Evolutionary conservation across 2,113 vertebrate genomes (phyloP), one percentile per base, ranked within the genome.

Genomic region (Salvator merianae): DNA sequence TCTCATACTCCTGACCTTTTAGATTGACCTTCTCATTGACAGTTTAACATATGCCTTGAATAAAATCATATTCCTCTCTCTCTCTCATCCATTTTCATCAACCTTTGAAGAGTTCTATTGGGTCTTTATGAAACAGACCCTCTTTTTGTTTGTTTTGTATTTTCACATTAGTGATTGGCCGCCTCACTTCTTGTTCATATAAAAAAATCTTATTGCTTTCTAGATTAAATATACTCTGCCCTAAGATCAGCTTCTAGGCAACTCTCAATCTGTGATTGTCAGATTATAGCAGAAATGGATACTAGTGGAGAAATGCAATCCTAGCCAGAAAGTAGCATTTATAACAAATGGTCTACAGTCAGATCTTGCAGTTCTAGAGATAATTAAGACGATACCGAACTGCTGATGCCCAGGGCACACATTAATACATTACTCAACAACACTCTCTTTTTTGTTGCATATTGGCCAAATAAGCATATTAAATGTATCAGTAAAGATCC

Each of bases 241-340:
- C 3, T 30, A 7, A 30, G 26, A 18, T 40, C 30, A 1, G 73
- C n/a, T 74, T 85, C 24, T 0, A 4, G 7, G 0, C 59, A 24
- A 77, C 38, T 47, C 1, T 0, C 0, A 1, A 40, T 6, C 0
- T 0, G 74, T 47, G 63, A 9, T 47, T 47, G 5, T 47, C 43
- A 47, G 43, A 47, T 47, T 47, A 47, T 47, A 70, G 84, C 24
- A 63, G 38, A 70, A 40, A 0, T 38, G n/a, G 55, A 30, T 7
- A 8, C 10, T 26, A 28, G 75, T 77, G 50, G 32, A 16, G 47
- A 32, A 53, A n/a, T 16, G 5, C 8, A 3, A 28, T 36, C 10
- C 75, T 9, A 28, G 18, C 75, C 9, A 79, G 18, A 85, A 28
- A 26, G 3, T 2, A 84, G 83, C 8, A 0, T 26, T 8, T 2